A percentile compares a stretch with the other conserved stretches of the same genome.
phyloP scores from a whole-genome alignment of 2,113 vertebrate genomes.

The western clawed frog (Xenopus tropicalis) region UCB_Xtro_10.0 CM004447.2:8812501-8813000 shows the following conservation, averaged over 20 bases:
- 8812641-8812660: conserved; percentile 59
- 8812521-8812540: conserved; percentile 94
- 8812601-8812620: conserved; percentile 99
- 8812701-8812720: not conserved
- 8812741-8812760: conserved; percentile 87
- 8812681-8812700: conserved; percentile 23
- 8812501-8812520: conserved; percentile 75
- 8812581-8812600: conserved; percentile 97
- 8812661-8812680: conserved; percentile 31
- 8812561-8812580: conserved; percentile 98
- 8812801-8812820: conserved; percentile 87
- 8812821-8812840: no score
- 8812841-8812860: no score
- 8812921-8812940: no score
- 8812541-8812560: conserved; percentile 99
- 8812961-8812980: no score
- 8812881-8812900: no score
- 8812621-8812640: conserved; percentile 98
- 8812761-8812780: conserved; percentile 95
- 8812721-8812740: conserved; percentile 45
- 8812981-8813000: no score
- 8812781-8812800: conserved; percentile 95
- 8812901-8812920: no score
- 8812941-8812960: no score
- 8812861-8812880: no score